Conservation (phyloP, 2,797 vertebrate species). For the Chloroceryle inda region DNA sequence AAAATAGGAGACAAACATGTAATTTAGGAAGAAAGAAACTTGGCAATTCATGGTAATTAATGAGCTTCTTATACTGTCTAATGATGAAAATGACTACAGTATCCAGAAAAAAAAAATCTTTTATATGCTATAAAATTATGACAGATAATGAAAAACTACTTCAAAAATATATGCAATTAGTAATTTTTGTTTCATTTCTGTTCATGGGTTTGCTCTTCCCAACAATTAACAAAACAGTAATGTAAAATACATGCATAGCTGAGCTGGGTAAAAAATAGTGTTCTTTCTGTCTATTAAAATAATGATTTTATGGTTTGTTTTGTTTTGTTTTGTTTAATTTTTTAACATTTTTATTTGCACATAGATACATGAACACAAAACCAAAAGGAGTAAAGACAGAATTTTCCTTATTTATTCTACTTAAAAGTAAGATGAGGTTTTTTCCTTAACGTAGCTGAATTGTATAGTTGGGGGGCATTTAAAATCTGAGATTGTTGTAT, state of each 20-base stretch:
- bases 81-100: slow-evolving; percentile 57
- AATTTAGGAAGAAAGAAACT: slow-evolving; percentile 70
- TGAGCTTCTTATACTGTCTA: slow-evolving; percentile 67
- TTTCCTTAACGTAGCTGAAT: neutral
- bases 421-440: neutral
- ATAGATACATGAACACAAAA: neutral
- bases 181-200: slow-evolving; percentile 43
- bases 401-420: neutral
- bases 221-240: neutral
- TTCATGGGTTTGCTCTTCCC: neutral
- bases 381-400: neutral
- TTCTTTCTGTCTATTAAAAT: neutral
- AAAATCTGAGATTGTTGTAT: neutral
- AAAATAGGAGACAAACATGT: slow-evolving; percentile 47
- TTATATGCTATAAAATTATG: slow-evolving; percentile 68
- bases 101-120: slow-evolving; percentile 40
- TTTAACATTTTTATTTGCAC: neutral
- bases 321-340: neutral
- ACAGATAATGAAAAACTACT: slow-evolving; percentile 67
- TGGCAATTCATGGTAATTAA: slow-evolving; percentile 76
- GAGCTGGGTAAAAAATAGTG: neutral
- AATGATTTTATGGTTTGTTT: no score
- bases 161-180: slow-evolving; percentile 68
- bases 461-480: neutral
- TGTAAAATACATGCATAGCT: neutral